Percentiles rank a stretch among this genome's conserved stretches.
Evolutionary conservation across 2,113 vertebrate species (phyloP).

Genomic region (Siniperca chuatsi): DNA sequence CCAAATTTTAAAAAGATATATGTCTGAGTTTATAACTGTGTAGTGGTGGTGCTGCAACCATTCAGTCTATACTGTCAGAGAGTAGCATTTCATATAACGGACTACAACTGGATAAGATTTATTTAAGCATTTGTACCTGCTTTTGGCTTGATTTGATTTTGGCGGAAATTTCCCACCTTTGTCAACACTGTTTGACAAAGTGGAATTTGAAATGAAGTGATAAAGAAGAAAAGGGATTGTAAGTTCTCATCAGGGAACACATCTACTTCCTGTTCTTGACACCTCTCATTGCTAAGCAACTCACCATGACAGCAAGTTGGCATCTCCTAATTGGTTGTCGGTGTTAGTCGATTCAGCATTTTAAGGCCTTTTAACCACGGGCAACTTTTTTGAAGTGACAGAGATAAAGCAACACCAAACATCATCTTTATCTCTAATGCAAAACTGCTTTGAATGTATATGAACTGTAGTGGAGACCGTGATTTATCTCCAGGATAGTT

Average conservation of each 20-base stretch:
- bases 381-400: constrained; percentile 1
- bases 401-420: neutral
- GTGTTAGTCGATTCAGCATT: constrained; percentile 32
- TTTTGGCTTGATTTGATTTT: neutral
- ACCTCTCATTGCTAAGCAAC: constrained; percentile 59
- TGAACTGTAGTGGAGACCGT: too few species aligned
- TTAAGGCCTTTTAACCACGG: constrained; percentile 8
- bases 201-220: neutral
- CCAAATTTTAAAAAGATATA: neutral
- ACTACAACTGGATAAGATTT: neutral
- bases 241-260: constrained; percentile 12
- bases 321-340: constrained; percentile 42
- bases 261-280: constrained; percentile 59
- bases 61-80: neutral
- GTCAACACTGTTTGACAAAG: neutral
- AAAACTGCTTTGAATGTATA: neutral
- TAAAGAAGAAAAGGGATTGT: neutral
- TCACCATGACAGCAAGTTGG: constrained; percentile 49
- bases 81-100: neutral
- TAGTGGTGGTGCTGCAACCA: neutral
- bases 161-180: neutral
- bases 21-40: neutral
- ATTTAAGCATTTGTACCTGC: neutral
- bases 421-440: neutral
- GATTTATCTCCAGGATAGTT: neutral